Percentiles rank a stretch among this genome's conserved stretches.
Conservation (phyloP, 2,113 vertebrate species). For the Xiphophorus hellerii region DNA sequence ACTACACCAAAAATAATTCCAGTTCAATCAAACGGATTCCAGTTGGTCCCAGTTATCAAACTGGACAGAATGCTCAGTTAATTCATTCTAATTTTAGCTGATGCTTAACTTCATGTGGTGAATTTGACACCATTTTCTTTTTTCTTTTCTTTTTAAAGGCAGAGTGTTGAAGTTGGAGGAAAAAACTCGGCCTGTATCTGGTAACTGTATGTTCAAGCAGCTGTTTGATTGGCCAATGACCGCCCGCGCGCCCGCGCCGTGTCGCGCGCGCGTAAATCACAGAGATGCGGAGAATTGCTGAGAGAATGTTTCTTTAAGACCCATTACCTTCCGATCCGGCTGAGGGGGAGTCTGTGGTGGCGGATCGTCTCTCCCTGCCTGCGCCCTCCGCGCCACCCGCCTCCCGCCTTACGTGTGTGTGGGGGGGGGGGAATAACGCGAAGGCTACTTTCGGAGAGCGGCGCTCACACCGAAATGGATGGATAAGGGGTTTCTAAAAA, state of each 20-base stretch:
- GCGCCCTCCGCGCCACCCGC: slow-evolving; percentile 13
- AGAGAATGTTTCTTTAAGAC: slow-evolving; percentile 85
- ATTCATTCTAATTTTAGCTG: too few relatives aligned
- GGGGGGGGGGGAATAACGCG: slow-evolving; percentile 24
- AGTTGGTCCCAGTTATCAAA: too few relatives aligned
- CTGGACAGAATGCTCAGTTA: too few relatives aligned
- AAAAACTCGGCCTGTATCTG: neutral
- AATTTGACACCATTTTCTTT: neutral
- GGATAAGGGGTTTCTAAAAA: slow-evolving; percentile 54
- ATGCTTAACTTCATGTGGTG: too few relatives aligned
- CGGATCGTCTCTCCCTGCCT: slow-evolving; percentile 72
- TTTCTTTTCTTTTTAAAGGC: neutral
- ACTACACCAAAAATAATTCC: too few relatives aligned
- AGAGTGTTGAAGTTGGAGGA: neutral
- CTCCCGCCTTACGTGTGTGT: slow-evolving; percentile 75
- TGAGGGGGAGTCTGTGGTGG: slow-evolving; percentile 74
- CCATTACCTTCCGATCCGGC: slow-evolving; percentile 80
- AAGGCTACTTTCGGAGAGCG: slow-evolving; percentile 40
- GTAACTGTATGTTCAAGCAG: slow-evolving; percentile 64
- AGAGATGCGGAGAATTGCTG: slow-evolving; percentile 73
- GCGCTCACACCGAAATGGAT: slow-evolving; percentile 64
- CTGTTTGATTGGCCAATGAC: slow-evolving; percentile 62
- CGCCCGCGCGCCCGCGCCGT: slow-evolving; percentile 14
- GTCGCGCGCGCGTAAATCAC: slow-evolving; percentile 65
- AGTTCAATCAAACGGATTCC: too few relatives aligned